Percentiles rank a stretch among this genome's conserved stretches.
Conservation (phyloP, 2,888 invertebrate species). For the Erebia ligea region DNA sequence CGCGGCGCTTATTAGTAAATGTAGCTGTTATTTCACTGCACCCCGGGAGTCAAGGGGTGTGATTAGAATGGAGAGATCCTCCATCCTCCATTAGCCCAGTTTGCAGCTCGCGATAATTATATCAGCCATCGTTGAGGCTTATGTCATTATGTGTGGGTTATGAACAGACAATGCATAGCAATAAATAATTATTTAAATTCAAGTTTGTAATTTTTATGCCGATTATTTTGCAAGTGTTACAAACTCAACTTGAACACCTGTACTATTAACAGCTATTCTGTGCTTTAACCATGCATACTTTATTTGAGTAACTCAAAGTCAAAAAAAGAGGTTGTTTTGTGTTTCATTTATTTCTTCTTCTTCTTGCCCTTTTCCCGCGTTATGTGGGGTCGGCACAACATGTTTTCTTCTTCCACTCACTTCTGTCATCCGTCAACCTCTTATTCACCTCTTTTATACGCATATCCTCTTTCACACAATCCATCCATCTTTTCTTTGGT, state of each 20-base stretch:
- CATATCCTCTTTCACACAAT: too few relatives aligned
- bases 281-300: too few relatives aligned
- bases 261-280: too few relatives aligned
- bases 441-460: too few relatives aligned
- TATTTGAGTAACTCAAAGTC: too few relatives aligned
- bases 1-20: constrained; percentile 43
- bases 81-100: constrained; percentile 37
- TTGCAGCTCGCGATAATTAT: constrained; percentile 26
- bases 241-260: not conserved
- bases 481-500: too few relatives aligned
- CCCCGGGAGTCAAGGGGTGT: constrained; percentile 26
- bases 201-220: not conserved
- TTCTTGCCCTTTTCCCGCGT: too few relatives aligned
- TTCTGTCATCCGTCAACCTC: too few relatives aligned
- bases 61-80: constrained; percentile 36
- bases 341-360: too few relatives aligned
- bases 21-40: constrained; percentile 37
- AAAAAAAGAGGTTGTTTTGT: too few relatives aligned
- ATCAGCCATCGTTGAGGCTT: not conserved
- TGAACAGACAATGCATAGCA: not conserved
- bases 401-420: too few relatives aligned
- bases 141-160: not conserved
- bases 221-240: not conserved
- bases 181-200: not conserved
- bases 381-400: too few relatives aligned